A percentile compares a stretch with the other conserved stretches of the same genome.
Evolutionary conservation across 2,888 invertebrate species (phyloP).

Genomic region (Lypha dubia): DNA sequence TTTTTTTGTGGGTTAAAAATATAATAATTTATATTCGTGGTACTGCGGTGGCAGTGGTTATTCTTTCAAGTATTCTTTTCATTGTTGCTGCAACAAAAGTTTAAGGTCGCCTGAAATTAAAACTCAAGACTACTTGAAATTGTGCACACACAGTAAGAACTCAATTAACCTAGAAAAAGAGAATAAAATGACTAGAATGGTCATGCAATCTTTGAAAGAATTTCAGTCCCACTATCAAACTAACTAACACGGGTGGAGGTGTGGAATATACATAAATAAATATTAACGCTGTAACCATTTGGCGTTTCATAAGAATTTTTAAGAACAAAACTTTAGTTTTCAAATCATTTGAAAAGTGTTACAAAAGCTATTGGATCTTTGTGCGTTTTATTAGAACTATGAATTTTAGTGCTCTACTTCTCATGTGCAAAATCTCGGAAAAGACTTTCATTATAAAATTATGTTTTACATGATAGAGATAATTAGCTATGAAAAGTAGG

Average conservation of each 20-base stretch:
- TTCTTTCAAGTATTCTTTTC: slow-evolving; percentile 28
- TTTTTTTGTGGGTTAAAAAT: slow-evolving; percentile 42
- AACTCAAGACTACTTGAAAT: slow-evolving; percentile 36
- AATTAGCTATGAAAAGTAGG: background rate
- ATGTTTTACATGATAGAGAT: background rate
- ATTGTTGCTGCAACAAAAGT: slow-evolving; percentile 49
- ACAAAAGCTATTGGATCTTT: background rate
- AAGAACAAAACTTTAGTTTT: background rate
- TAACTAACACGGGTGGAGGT: no score
- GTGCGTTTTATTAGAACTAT: background rate
- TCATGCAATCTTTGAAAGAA: slow-evolving; percentile 14
- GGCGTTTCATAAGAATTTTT: no score
- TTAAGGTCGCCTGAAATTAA: slow-evolving; percentile 55
- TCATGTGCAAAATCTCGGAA: background rate
- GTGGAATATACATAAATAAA: background rate
- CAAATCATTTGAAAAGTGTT: background rate
- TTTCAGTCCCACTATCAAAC: background rate
- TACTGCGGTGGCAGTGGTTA: slow-evolving; percentile 5
- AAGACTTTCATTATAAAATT: background rate
- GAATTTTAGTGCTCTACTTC: background rate
- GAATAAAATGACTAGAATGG: background rate
- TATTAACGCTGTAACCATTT: background rate
- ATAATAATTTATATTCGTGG: slow-evolving; percentile 41
- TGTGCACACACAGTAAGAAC: slow-evolving; percentile 28
- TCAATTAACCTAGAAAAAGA: slow-evolving; percentile 27